Base-by-base conservation (phyloP, 2,797 vertebrate species). In the Aeoliscus strigatus region DNA sequence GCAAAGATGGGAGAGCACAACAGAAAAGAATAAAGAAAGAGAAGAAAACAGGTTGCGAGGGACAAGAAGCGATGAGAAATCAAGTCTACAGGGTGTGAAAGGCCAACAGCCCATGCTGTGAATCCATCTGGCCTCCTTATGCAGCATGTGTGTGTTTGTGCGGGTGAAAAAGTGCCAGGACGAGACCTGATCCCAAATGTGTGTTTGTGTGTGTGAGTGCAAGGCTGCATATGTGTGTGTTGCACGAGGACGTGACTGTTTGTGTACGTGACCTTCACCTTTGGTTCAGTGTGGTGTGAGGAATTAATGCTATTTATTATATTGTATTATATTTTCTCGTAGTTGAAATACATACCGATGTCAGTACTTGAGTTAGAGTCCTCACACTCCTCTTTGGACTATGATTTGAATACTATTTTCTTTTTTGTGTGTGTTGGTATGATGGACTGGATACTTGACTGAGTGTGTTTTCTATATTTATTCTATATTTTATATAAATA, bases 81-180 rank as follows among this genome's bases (percentile, higher is more conserved):
- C 41, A 55, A 71, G 61, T 79, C 59, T 77, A 69, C 48, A 48
- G 70, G 68, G 78, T 82, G 79, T 79, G 80, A 82, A 81, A 86
- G 81, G 81, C 76, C 81, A 87, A 77, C 61, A 51, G 60, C 74
- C 73, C 83, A 87, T 63, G 56, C 82, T 77, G 83, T 33, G 74
- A 68, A 39, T 82, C 84, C 86, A 87, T 88, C 86, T 86, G 85
- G 77, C 70, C 76, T 74, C 50, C 46, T 66, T 17, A 28, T 67
- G 71, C 62, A 63, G 61, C 32, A 1, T 55, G 62, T 51, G 55
- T 43, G 60, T 27, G 50, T 44, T 37, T 53, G 40, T 45, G 49
- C 8, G 8, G 24, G 49, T 51, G 61, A 47, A 66, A 34, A 29
- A 27, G 27, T 5, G 47, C 59, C 67, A 75, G 53, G 39, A 51